Conservation (phyloP, 2,888 invertebrate genomes). For the Margaritifera margaritifera region DNA sequence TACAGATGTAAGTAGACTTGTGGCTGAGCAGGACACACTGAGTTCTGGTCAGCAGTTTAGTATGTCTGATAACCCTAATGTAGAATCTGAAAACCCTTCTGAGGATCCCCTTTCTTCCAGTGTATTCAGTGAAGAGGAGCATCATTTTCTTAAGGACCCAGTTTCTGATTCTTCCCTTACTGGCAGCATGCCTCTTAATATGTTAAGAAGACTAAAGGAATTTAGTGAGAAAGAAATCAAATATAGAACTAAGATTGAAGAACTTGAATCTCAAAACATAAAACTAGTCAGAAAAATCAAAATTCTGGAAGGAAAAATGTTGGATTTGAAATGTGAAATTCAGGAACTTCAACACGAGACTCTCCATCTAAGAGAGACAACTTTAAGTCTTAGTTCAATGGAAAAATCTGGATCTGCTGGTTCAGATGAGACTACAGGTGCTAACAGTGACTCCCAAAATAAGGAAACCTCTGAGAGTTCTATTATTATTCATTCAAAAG, state of each 20-base stretch:
- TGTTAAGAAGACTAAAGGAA: constrained; percentile 38
- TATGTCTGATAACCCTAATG: constrained; percentile 40
- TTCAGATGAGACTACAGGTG: neutral
- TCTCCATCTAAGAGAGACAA: constrained; percentile 16
- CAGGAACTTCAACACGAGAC: constrained; percentile 34
- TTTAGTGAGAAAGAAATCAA: constrained; percentile 37
- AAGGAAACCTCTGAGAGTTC: too few relatives aligned
- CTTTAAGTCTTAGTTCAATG: constrained; percentile 26
- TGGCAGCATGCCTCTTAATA: constrained; percentile 36
- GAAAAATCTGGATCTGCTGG: constrained; percentile 34
- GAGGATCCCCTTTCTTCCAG: constrained; percentile 34
- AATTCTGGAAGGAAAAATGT: constrained; percentile 31
- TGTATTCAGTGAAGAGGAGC: constrained; percentile 29
- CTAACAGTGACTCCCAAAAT: constrained; percentile 14
- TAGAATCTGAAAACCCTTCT: constrained; percentile 34
- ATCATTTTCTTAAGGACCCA: constrained; percentile 26
- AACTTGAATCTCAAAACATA: constrained; percentile 28
- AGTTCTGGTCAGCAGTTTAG: neutral
- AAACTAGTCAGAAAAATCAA: constrained; percentile 35
- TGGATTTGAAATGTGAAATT: constrained; percentile 38
- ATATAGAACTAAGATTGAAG: constrained; percentile 34
- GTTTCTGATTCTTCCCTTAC: constrained; percentile 30
- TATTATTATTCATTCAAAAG: constrained; percentile 5
- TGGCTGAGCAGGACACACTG: too few relatives aligned
- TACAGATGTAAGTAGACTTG: too few relatives aligned